These are phyloP conservation scores for Scartelaos histophorus DNA, from an alignment of 2,113 vertebrate genomes.

Conservation along the genomic window DNA sequence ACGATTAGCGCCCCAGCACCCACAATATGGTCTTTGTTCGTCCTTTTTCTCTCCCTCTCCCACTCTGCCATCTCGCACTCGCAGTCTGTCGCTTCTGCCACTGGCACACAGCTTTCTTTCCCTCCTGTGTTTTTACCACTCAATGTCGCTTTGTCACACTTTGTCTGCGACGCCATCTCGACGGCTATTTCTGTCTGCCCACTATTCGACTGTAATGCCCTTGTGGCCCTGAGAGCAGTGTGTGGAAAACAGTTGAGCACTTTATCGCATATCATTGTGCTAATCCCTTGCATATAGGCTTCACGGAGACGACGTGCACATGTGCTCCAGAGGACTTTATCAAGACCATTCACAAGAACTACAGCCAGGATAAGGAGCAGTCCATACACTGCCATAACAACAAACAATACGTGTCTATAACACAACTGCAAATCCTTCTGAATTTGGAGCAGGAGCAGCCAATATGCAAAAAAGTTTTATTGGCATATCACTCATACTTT, in stretches of 20 bases:
- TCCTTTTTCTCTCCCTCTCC: constrained; percentile 48
- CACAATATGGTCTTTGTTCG: constrained; percentile 75
- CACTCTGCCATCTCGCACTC: constrained; percentile 58
- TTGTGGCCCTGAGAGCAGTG: constrained; percentile 53
- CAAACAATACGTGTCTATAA: background rate
- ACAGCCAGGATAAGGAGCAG: background rate
- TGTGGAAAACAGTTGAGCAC: constrained; percentile 74
- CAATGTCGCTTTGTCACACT: constrained; percentile 53
- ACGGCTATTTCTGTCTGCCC: constrained; percentile 54
- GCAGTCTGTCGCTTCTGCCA: constrained; percentile 59
- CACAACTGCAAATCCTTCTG: background rate
- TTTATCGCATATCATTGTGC: constrained; percentile 65
- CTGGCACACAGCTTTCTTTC: constrained; percentile 43
- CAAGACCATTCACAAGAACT: constrained; percentile 10
- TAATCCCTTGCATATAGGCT: constrained; percentile 68
- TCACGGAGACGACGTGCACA: constrained; percentile 35
- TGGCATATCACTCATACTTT: background rate
- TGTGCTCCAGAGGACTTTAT: constrained; percentile 33
- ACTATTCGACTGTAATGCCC: constrained; percentile 57
- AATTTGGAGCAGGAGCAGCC: background rate
- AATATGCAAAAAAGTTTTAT: background rate
- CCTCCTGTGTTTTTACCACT: constrained; percentile 43
- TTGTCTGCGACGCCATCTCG: constrained; percentile 44
- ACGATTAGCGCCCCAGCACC: constrained; percentile 69
- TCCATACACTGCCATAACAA: background rate